Percentiles rank a stretch among this genome's conserved stretches.
phyloP scores from a whole-genome alignment of 1,140 invertebrate genomes.

The Zaprionus ghesquierei region DNA sequence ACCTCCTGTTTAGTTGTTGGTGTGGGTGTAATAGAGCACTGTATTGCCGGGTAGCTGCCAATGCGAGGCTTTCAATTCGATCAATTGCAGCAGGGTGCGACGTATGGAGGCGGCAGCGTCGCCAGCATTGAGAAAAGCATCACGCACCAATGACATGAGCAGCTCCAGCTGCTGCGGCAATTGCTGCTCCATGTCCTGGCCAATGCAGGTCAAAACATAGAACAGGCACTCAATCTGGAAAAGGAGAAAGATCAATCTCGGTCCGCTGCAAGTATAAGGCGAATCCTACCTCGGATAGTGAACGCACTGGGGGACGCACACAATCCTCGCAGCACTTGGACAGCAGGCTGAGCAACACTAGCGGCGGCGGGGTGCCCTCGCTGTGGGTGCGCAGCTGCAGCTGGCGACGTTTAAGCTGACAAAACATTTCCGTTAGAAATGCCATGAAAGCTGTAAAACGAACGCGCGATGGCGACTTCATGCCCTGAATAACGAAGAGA shows the following conservation, averaged over 20 bases:
- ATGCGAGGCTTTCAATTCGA: conserved; percentile 93
- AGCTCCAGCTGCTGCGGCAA: conserved; percentile 90
- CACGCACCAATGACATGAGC: conserved; percentile 90
- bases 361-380: conserved; percentile 87
- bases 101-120: conserved; percentile 87
- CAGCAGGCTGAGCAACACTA: conserved; percentile 90
- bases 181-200: conserved; percentile 92
- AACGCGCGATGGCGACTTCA: conserved; percentile 83
- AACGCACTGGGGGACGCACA: conserved; percentile 90
- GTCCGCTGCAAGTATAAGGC: background rate
- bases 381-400: conserved; percentile 87
- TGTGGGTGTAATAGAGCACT: conserved; percentile 94
- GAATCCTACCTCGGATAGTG: conserved; percentile 87
- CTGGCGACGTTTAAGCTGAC: conserved; percentile 90
- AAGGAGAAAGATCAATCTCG: background rate
- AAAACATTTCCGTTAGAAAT: conserved; percentile 94
- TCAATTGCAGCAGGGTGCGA: conserved; percentile 92
- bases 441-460: conserved; percentile 92
- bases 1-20: conserved; percentile 62
- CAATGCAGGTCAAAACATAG: conserved; percentile 92
- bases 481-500: conserved; percentile 77
- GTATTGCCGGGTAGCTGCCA: conserved; percentile 94
- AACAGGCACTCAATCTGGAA: conserved; percentile 92
- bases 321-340: conserved; percentile 93
- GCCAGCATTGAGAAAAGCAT: conserved; percentile 90